Evolutionary conservation across 2,888 invertebrate genomes (phyloP).

Genomic region (Strigamia crassipes): DNA sequence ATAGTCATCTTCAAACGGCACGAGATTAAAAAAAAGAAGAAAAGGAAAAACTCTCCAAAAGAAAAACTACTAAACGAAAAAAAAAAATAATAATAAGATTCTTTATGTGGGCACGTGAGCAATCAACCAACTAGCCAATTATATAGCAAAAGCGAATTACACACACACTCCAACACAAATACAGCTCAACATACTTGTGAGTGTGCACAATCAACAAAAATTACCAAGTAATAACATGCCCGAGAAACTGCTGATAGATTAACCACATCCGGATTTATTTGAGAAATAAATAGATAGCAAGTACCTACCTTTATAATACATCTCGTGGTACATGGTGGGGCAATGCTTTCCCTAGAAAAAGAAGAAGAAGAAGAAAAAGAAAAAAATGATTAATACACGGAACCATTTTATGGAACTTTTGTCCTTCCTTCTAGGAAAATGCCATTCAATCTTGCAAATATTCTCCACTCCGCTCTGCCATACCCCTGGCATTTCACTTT

Average conservation of each 20-base stretch:
- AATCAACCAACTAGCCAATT: background rate
- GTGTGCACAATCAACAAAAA: too few relatives aligned
- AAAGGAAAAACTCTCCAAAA: background rate
- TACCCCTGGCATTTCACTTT: background rate
- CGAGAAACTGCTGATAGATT: too few relatives aligned
- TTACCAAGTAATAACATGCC: too few relatives aligned
- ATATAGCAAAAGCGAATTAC: background rate
- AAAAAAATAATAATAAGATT: background rate
- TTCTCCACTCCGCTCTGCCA: background rate
- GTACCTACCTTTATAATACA: background rate
- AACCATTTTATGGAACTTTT: background rate
- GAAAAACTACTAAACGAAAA: background rate
- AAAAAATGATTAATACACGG: too few relatives aligned
- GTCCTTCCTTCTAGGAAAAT: background rate
- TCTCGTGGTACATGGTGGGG: constrained; percentile 4
- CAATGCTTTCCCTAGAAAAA: background rate
- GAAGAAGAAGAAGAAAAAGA: background rate
- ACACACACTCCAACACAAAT: background rate
- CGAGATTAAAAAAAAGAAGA: too few relatives aligned
- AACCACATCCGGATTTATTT: too few relatives aligned
- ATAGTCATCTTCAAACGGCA: too few relatives aligned
- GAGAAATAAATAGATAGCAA: background rate
- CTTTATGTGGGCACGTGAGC: background rate
- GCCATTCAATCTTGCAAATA: background rate
- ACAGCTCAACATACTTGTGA: background rate